Base-by-base conservation (phyloP, 1,140 invertebrate species). In the Drosophila eugracilis region DNA sequence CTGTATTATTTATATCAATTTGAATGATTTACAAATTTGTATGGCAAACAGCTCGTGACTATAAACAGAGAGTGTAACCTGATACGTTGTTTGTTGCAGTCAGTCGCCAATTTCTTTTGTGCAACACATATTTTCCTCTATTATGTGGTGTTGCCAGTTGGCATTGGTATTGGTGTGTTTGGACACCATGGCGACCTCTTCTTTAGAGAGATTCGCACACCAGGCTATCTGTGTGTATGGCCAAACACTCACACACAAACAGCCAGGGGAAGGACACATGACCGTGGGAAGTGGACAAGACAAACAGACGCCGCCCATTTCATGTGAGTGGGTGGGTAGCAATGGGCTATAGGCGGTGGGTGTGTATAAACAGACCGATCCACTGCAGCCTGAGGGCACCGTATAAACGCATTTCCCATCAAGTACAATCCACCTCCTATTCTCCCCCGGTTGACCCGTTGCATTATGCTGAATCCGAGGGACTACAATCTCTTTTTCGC, bases 1-100 rank as follows among this genome's bases (percentile, higher is more conserved):
- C 32, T 55, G 41, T 62, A 60, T 42, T 73, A 79, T 84, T 85
- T 79, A 85, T 85, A 85, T 80, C 80, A 85, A 84, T 84, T 84
- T 62, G 70, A 85, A 79, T 85, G 66, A 59, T 74, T 67, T 75
- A 72, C 80, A 66, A 75, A 54, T 72, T 63, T 42, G 65, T 73
- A 42, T 49, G 60, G 57, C 36, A 73, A 73, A 73, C 69, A 62
- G 36, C 66, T 59, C 34, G 52, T 49, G 66, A 50, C 26, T 50
- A 69, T 70, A 71, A 60, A 52, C 67, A 34, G 15, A 54, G 62
- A 69, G 28, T 70, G 70, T 42, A 73, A 73, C 70, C 55, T 26
- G 69, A 73, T 73, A 73, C 49, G 30, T 28, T 41, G 70, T 48
- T 73, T 73, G 70, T 73, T 73, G 70, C 70, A 73, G 32, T 73